Base-by-base conservation (phyloP, 1,140 invertebrate species). In the Achroia grisella region DNA sequence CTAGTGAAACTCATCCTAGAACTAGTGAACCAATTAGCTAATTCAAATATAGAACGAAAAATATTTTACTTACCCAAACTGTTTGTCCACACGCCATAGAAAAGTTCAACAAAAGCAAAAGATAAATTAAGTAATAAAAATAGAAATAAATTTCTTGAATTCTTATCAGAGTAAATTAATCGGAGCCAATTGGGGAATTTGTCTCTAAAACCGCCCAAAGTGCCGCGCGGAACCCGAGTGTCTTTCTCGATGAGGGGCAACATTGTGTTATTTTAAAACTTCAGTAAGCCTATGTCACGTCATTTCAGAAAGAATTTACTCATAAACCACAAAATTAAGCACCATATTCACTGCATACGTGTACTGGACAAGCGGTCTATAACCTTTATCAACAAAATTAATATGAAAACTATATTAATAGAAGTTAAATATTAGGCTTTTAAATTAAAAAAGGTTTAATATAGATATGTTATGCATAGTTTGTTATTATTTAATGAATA, bases 1-100 rank as follows among this genome's bases (percentile, higher is more conserved):
- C n/a, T n/a, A n/a, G n/a, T n/a, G n/a, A n/a, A n/a, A n/a, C n/a
- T n/a, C n/a, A n/a, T n/a, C n/a, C n/a, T n/a, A n/a, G n/a, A n/a
- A n/a, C n/a, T 23, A 23, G 17, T 23, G 17, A 23, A 23, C 6
- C 2, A 23, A 23, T 23, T 23, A 3, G 17, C 17, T 23, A 23
- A 23, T 23, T 23, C 6, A 23, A 23, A 23, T 23, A 3, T 23
- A 3, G 6, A 23, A 23, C 2, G 2, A 23, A 23, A 23, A 3
- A 23, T 23, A 23, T 23, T 23, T 23, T 23, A 62, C 84, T 85
- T 70, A 91, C 90, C 92, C 87, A 93, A 90, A 77, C 97, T 98
- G 85, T 99, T 99, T 44, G 96, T 97, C 95, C 93, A 97, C 58
- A 98, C 90, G 48, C 98, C 98, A 87, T 99, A 99, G 41, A 93